Evolutionary conservation across 2,888 invertebrate genomes (phyloP), one percentile per base, ranked within the genome.

Genomic region (Tryphoninae sp.): DNA sequence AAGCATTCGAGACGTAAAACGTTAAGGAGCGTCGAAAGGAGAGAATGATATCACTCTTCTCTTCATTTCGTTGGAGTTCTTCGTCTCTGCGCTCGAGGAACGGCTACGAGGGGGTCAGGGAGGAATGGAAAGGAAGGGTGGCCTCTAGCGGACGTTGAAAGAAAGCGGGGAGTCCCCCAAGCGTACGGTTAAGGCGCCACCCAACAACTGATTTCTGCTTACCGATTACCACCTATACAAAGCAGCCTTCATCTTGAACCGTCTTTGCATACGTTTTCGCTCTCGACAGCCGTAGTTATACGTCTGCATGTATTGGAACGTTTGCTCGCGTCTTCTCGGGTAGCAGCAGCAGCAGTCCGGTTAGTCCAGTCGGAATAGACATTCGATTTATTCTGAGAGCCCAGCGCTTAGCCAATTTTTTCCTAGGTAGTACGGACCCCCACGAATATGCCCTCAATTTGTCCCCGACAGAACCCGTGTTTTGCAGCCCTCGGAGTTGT

Each of bases 181-280:
- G 64, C 76, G 58, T 85, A 85, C 85, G 84, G 83, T 80, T 83
- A 84, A 89, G 90, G 90, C 90, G 90, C 90, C 90, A 90, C 87
- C 88, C 88, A 89, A 86, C 86, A 86, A 88, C 90, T 89, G 90
- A 90, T 90, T 90, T 90, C 90, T 89, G 87, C 90, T 90, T 89
- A 90, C 88, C 87, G 90, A 90, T 90, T 90, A 88, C 89, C 86
- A 79, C 81, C 84, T 85, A 86, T 81, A 90, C 90, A 90, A 90
- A 88, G 90, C 89, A 86, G 89, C 90, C 89, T 90, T 90, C 90
- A 90, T 90, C 88, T 89, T 85, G 82, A 83, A 80, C 78, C 81
- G 76, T 77, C 69, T 76, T 16, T 84, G 71, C 76, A 80, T 80
- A 75, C 69, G 69, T 58, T 71, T 75, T 65, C 53, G 65, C 67